phyloP scores from a whole-genome alignment of 1,140 invertebrate species.

The Oryctes rhinoceros region DNA sequence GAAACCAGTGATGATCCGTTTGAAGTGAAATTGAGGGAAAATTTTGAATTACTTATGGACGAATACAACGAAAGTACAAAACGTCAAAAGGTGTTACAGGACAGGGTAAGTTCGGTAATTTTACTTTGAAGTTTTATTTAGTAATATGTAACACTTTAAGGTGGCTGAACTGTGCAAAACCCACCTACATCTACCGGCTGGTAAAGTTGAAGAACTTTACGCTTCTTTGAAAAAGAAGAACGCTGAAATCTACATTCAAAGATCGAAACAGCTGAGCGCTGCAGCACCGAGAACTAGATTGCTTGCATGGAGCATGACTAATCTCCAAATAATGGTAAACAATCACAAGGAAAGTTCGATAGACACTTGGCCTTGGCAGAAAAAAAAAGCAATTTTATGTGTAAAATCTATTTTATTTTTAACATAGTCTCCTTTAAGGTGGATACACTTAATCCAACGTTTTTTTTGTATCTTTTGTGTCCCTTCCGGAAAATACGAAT shows the following conservation, averaged over 20 bases:
- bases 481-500: too few species aligned
- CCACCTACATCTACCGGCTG: constrained; percentile 82
- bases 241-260: constrained; percentile 93
- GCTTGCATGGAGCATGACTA: constrained; percentile 82
- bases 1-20: constrained; percentile 98
- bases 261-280: constrained; percentile 83
- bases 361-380: too few species aligned
- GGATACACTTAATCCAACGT: too few species aligned
- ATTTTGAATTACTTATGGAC: constrained; percentile 95
- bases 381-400: too few species aligned
- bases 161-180: constrained; percentile 78
- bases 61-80: constrained; percentile 96
- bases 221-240: constrained; percentile 86
- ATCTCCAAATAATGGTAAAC: constrained; percentile 67
- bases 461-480: too few species aligned
- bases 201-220: constrained; percentile 90
- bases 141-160: constrained; percentile 52
- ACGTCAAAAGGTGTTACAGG: constrained; percentile 87
- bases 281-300: constrained; percentile 78
- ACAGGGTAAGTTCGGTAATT: constrained; percentile 70
- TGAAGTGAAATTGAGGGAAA: constrained; percentile 94
- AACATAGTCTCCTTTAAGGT: too few species aligned
- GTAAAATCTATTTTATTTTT: too few species aligned
- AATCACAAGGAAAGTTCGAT: too few species aligned
- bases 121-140: background rate